A percentile compares a stretch with the other conserved stretches of the same genome.
phyloP scores from a whole-genome alignment of 2,797 vertebrate species.

The Phataginus tricuspis region DNA sequence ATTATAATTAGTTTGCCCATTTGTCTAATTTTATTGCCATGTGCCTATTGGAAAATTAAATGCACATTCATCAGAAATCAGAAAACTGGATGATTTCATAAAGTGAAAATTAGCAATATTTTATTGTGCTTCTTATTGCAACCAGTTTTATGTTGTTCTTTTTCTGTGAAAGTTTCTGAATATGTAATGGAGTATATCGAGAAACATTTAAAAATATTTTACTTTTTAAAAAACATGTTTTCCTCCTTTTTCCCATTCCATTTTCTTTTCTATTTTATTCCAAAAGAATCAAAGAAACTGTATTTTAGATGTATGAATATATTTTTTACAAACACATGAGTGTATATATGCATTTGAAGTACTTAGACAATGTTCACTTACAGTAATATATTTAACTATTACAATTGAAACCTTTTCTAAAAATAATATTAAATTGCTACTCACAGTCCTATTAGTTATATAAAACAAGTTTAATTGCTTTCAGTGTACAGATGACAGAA shows the following conservation, averaged over 20 bases:
- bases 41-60: not conserved
- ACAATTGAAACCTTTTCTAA: not conserved
- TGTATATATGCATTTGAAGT: not conserved
- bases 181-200: not conserved
- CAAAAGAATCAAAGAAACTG: not conserved
- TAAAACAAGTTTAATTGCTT: not conserved
- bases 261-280: conserved; percentile 7
- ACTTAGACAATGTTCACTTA: not conserved
- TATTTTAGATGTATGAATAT: not conserved
- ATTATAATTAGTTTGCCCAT: not conserved
- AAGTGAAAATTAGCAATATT: not conserved
- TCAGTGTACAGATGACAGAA: not conserved
- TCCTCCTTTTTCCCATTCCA: not conserved
- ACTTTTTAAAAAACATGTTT: not conserved
- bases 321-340: not conserved
- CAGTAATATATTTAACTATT: not conserved
- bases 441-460: not conserved
- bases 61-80: not conserved
- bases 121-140: not conserved
- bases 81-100: not conserved
- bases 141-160: not conserved
- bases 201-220: not conserved
- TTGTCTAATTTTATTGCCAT: not conserved
- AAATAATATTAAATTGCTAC: not conserved
- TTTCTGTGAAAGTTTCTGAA: not conserved